Evolutionary conservation across 2,888 invertebrate species (phyloP).

Genomic region (Dendrolimus pini): DNA sequence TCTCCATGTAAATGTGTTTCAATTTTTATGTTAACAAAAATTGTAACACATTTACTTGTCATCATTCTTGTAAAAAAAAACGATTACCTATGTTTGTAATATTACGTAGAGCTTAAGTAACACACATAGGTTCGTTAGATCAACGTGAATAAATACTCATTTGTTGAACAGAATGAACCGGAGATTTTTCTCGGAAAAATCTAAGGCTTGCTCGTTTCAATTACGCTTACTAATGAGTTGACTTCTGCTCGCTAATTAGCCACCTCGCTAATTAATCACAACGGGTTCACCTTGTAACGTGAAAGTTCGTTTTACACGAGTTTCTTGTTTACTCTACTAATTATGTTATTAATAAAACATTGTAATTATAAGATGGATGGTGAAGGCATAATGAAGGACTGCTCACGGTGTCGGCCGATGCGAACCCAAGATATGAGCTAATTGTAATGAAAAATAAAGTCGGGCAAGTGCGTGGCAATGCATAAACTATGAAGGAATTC

Average conservation of each 20-base stretch:
- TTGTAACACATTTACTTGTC: no score
- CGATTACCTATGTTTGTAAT: no score
- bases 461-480: no score
- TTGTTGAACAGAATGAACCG: slow-evolving; percentile 36
- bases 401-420: neutral
- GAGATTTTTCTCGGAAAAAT: slow-evolving; percentile 57
- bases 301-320: slow-evolving; percentile 45
- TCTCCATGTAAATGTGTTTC: no score
- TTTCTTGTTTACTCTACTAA: slow-evolving; percentile 42
- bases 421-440: no score
- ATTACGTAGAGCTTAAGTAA: no score
- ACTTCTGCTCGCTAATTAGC: slow-evolving; percentile 67
- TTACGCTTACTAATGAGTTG: slow-evolving; percentile 69
- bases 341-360: slow-evolving; percentile 10
- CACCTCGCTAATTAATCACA: slow-evolving; percentile 66
- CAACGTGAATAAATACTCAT: slow-evolving; percentile 1
- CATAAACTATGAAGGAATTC: no score
- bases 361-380: neutral
- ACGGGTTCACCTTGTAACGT: slow-evolving; percentile 49
- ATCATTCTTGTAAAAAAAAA: no score
- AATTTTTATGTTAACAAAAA: no score
- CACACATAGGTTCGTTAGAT: neutral
- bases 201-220: slow-evolving; percentile 55
- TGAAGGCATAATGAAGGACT: neutral
- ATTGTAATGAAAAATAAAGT: no score